These are phyloP conservation scores for Stigmatopora nigra DNA, from an alignment of 2,113 vertebrate genomes.

Conservation along the genomic window DNA sequence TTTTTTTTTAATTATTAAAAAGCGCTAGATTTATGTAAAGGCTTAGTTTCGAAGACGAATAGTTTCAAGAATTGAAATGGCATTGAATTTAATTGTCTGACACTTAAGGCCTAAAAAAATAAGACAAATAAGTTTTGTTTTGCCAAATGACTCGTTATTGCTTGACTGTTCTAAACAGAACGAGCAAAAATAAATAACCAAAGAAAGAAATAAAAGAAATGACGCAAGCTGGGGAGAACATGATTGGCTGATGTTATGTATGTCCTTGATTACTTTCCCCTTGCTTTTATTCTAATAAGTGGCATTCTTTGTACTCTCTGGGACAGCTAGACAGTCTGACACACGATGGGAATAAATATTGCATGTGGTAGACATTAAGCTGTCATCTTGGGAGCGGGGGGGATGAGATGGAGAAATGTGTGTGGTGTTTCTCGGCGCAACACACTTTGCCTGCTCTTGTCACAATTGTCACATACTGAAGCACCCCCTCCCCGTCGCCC, in stretches of 20 bases:
- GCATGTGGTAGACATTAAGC: constrained; percentile 99
- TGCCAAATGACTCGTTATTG: constrained; percentile 96
- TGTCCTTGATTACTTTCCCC: constrained; percentile 99
- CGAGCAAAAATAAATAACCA: no score
- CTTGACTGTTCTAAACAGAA: constrained; percentile 89
- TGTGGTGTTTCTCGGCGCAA: constrained; percentile 84
- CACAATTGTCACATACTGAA: constrained; percentile 93
- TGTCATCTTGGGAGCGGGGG: constrained; percentile 83
- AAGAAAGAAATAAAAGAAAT: constrained; percentile 68
- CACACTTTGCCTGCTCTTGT: constrained; percentile 94
- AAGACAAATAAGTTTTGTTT: constrained; percentile 91
- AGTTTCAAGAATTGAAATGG: no score
- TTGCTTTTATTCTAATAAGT: constrained; percentile 99
- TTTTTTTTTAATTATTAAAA: neutral
- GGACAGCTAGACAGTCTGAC: constrained; percentile 99
- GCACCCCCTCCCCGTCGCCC: constrained; percentile 66
- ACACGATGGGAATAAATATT: constrained; percentile 99
- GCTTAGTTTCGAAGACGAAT: no score
- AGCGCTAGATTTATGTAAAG: neutral
- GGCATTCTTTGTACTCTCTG: constrained; percentile 98
- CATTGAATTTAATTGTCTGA: constrained; percentile 26
- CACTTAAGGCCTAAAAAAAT: constrained; percentile 88
- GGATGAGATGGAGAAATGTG: constrained; percentile 80
- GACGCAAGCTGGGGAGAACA: constrained; percentile 81
- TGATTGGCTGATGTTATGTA: constrained; percentile 99